Percentiles rank a stretch among this genome's conserved stretches.
Conservation (phyloP, 2,797 vertebrate genomes). For the Bufotes viridis region DNA sequence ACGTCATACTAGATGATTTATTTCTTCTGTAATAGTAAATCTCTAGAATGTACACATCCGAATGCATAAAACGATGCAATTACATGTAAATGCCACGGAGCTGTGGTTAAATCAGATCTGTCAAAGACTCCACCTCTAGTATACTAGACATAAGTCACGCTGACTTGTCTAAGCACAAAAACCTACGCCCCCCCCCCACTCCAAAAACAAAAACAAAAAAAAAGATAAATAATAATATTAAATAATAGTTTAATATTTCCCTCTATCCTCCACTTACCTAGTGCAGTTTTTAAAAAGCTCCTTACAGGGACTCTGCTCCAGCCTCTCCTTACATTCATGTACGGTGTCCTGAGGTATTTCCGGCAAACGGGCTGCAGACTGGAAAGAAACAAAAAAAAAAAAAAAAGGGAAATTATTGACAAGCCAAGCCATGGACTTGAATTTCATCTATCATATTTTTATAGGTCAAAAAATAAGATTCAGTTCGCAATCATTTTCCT, state of each 20-base stretch:
- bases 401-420: neutral
- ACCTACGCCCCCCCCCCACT: no score
- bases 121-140: neutral
- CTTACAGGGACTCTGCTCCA: slow-evolving; percentile 85
- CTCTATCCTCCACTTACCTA: slow-evolving; percentile 74
- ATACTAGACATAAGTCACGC: neutral
- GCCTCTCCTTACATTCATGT: slow-evolving; percentile 80
- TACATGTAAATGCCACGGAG: neutral
- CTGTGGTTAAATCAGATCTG: neutral
- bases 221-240: no score
- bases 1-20: slow-evolving; percentile 12
- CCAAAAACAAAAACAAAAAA: neutral
- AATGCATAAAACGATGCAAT: neutral
- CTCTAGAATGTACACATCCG: neutral
- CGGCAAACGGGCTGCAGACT: slow-evolving; percentile 82
- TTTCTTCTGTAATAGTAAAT: neutral
- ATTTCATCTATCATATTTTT: neutral
- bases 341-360: slow-evolving; percentile 83
- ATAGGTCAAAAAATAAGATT: neutral
- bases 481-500: no score
- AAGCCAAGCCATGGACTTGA: neutral
- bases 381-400: slow-evolving; percentile 54
- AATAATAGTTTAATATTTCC: no score
- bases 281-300: slow-evolving; percentile 88
- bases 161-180: neutral